Evolutionary conservation across 2,113 vertebrate species (phyloP).

Genomic region (Madoqua kirkii): DNA sequence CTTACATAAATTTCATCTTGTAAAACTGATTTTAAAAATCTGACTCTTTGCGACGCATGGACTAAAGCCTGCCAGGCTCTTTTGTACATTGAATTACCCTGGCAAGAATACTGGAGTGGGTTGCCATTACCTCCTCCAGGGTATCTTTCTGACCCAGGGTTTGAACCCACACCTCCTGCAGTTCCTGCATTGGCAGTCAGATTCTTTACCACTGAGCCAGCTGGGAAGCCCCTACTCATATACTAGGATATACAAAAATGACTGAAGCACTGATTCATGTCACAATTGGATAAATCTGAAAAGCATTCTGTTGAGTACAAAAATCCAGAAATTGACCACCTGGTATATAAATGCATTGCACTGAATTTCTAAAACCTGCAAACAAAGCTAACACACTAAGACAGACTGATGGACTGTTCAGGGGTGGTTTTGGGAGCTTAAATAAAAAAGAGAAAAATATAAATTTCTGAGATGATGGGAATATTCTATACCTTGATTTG

Average conservation of each 20-base stretch:
- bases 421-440: fast-evolving
- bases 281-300: not conserved
- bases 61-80: not conserved
- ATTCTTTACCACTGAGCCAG: not conserved
- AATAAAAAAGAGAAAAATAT: not conserved
- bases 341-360: not conserved
- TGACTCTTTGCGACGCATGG: not conserved
- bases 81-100: not conserved
- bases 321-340: not conserved
- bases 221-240: not conserved
- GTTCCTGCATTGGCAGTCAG: not conserved
- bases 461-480: not conserved
- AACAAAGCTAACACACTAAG: not conserved
- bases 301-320: not conserved
- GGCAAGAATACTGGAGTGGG: not conserved
- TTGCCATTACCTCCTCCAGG: not conserved
- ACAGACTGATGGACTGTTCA: not conserved
- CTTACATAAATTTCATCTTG: not conserved
- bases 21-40: not conserved
- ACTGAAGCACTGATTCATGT: not conserved
- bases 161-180: not conserved
- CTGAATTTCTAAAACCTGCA: not conserved
- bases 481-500: not conserved
- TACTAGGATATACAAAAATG: not conserved
- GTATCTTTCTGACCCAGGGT: not conserved